Evolutionary conservation across 2,888 invertebrate genomes (phyloP).

Genomic region (Amblyteles armatorius): DNA sequence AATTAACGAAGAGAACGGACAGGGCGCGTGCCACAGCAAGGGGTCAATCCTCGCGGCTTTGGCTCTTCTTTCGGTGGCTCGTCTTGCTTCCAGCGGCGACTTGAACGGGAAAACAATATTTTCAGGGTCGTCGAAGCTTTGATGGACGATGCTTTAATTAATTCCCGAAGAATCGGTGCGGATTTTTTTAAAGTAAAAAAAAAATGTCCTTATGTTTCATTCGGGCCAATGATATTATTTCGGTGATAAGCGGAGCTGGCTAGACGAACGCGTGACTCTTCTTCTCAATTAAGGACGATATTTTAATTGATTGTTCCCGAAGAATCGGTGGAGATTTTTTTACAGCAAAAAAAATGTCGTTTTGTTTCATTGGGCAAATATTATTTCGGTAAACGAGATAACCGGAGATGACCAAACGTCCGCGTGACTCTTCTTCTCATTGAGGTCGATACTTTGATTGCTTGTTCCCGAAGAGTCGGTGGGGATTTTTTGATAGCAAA

Average conservation of each 20-base stretch:
- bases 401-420: neutral
- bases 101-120: neutral
- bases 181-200: neutral
- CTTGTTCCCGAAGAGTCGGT: too few species aligned
- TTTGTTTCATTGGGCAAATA: neutral
- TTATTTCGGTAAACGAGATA: neutral
- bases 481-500: neutral
- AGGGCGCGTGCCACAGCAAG: conserved; percentile 73
- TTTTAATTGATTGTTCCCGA: too few species aligned
- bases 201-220: neutral
- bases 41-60: conserved; percentile 72
- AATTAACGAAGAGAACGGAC: conserved; percentile 77
- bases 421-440: conserved; percentile 11
- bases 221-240: too few species aligned
- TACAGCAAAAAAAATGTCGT: neutral
- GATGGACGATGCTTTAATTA: too few species aligned
- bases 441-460: too few species aligned
- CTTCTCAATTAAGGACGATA: neutral
- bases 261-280: conserved; percentile 22
- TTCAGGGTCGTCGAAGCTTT: too few species aligned
- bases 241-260: neutral
- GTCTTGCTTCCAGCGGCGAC: conserved; percentile 1
- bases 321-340: neutral
- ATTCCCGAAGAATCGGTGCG: too few species aligned
- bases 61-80: neutral